Evolutionary conservation across 30 jellyfish, hydroid and myxozoan genomes (phyloP), one percentile per base, ranked within the genome.

Genomic region (Mastigias papua): DNA sequence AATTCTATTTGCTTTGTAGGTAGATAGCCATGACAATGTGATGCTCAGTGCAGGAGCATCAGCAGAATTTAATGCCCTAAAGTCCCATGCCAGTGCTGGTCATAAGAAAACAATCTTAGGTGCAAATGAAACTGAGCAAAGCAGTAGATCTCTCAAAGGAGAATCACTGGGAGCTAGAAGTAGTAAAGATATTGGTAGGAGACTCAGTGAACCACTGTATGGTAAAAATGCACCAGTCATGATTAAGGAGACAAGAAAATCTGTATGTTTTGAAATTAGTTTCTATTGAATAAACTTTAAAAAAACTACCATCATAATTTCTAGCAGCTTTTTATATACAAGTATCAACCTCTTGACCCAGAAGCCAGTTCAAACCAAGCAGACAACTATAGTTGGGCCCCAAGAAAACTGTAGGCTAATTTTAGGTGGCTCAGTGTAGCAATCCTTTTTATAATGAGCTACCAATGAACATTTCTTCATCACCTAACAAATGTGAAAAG

Each of bases 21-120:
- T 85, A 25, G 94, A 85, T 66, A 73, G 89, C 81, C 94, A 85
- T 37, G 94, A 85, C 31, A 48, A 88, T 23, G 82, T 73, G 48
- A 57, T 85, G 88, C 83, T 85, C 27, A 85, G 94, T 60, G 27
- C 67, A 69, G 94, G 81, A 33, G 94, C 94, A 70, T 54, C 74
- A 1, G 66, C 94, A 25, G 94, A 85, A 42, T 66, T 85, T 20
- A 85, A 48, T 62, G 51, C 73, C 19, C 42, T 85, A 83, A 73
- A 79, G 46, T 22, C 81, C 20, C 69, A 62, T 30, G 34, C 32
- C 62, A 28, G 69, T 21, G 32, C 31, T 1, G 31, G 37, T 27
- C 19, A 25, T 11, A 80, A 34, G 81, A 80, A 80, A 37, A 0
- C 4, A 1, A 26, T 16, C 25, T 30, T 20, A n/a, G 26, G 13